These are phyloP conservation scores for Oreocharis arfaki DNA, from an alignment of 2,113 vertebrate species.

Conservation along the genomic window DNA sequence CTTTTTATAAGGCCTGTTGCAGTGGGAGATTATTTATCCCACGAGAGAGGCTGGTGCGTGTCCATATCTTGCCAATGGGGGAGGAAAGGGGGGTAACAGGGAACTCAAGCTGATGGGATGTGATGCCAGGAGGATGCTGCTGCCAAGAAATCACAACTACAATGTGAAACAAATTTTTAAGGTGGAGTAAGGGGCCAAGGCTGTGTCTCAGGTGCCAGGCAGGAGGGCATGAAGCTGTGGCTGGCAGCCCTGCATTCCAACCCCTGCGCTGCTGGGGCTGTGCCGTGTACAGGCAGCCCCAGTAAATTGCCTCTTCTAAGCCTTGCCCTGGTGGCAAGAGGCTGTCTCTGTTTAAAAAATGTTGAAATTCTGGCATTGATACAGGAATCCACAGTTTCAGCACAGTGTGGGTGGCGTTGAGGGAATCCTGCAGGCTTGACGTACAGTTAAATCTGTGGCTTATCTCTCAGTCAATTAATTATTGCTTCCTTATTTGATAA, in stretches of 20 bases:
- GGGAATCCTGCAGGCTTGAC: not conserved
- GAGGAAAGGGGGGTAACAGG: not conserved
- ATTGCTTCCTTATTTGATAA: not conserved
- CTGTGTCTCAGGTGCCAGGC: not conserved
- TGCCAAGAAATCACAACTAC: not conserved
- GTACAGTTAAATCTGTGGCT: not conserved
- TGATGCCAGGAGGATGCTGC: not conserved
- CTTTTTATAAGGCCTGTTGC: accelerated
- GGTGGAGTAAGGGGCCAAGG: not conserved
- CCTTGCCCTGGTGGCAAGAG: not conserved
- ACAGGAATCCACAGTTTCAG: not conserved
- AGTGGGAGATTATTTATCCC: not conserved
- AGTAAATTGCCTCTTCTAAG: not conserved
- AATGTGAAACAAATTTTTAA: not conserved
- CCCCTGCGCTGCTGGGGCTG: accelerated
- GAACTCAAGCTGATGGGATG: not conserved
- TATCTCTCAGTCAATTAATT: not conserved
- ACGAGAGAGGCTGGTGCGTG: not conserved
- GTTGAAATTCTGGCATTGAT: not conserved
- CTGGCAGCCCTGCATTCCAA: accelerated
- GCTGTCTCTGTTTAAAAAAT: not conserved
- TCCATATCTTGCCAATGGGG: accelerated
- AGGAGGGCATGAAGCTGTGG: not conserved
- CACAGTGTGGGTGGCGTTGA: accelerated
- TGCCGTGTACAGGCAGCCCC: not conserved